These are phyloP conservation scores for Dasypogon diadema DNA, from an alignment of 2,888 invertebrate species.

Conservation along the genomic window DNA sequence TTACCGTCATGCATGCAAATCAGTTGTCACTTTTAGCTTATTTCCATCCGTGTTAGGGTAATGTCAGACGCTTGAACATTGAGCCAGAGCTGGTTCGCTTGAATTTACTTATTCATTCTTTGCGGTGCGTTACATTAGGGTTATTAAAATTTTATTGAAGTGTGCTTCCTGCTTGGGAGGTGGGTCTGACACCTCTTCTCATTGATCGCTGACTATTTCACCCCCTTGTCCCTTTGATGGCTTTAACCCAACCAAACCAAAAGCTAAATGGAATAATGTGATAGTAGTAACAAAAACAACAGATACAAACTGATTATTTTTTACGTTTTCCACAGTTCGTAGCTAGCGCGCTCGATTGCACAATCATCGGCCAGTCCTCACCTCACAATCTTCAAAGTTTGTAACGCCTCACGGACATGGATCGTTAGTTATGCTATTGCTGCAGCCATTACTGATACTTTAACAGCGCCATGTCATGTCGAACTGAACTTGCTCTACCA, in stretches of 20 bases:
- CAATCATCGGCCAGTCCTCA: constrained; percentile 30
- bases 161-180: constrained; percentile 29
- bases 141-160: constrained; percentile 47
- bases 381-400: constrained; percentile 28
- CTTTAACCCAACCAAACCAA: neutral
- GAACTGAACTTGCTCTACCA: constrained; percentile 34
- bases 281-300: neutral
- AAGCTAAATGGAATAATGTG: neutral
- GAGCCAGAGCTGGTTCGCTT: neutral
- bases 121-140: constrained; percentile 28
- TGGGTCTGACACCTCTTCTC: constrained; percentile 4
- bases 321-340: constrained; percentile 3
- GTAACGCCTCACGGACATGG: constrained; percentile 45
- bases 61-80: neutral
- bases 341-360: constrained; percentile 32
- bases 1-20: constrained; percentile 43
- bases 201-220: neutral
- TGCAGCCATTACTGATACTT: constrained; percentile 26
- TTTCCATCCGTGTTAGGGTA: constrained; percentile 10
- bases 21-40: constrained; percentile 37
- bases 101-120: constrained; percentile 27
- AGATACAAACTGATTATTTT: constrained; percentile 9
- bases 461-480: constrained; percentile 44
- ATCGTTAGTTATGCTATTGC: constrained; percentile 43
- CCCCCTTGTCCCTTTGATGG: neutral